Conservation (phyloP, 2,888 invertebrate species). For the Ectropis crepuscularia region DNA sequence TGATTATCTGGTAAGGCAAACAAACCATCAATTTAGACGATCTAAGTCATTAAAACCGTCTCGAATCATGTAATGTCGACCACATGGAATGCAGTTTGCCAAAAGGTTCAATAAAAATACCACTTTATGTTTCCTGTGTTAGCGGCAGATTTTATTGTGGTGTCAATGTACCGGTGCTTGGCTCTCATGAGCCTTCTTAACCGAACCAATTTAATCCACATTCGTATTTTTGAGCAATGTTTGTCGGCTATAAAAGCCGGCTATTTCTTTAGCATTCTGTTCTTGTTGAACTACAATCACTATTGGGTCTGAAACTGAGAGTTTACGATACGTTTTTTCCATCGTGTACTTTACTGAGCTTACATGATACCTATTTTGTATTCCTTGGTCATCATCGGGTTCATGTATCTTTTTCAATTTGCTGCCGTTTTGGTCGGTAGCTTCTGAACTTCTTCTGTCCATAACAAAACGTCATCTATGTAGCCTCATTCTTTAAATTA, state of each 20-base stretch:
- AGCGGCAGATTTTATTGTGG: constrained; percentile 74
- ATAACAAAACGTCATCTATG: constrained; percentile 2
- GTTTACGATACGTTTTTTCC: constrained; percentile 30
- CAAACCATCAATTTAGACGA: constrained; percentile 20
- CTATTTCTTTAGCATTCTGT: constrained; percentile 34
- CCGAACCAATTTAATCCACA: constrained; percentile 62
- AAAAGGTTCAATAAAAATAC: constrained; percentile 78
- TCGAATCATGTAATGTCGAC: constrained; percentile 57
- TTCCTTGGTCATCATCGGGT: constrained; percentile 1
- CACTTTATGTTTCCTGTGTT: constrained; percentile 80
- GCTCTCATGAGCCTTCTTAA: constrained; percentile 59
- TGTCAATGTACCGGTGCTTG: constrained; percentile 72
- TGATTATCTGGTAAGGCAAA: constrained; percentile 25
- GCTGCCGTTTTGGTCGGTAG: constrained; percentile 1
- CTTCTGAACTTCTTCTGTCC: neutral
- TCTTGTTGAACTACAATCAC: constrained; percentile 36
- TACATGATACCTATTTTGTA: constrained; percentile 24
- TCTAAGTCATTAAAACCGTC: constrained; percentile 34
- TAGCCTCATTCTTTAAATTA: constrained; percentile 27
- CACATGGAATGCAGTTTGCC: constrained; percentile 70
- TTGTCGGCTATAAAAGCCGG: constrained; percentile 41
- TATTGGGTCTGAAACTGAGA: constrained; percentile 35
- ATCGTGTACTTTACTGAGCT: constrained; percentile 33
- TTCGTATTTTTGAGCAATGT: constrained; percentile 49
- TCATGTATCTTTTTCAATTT: constrained; percentile 5